phyloP scores from a whole-genome alignment of 2,797 vertebrate genomes.

The Trachops cirrhosus region DNA sequence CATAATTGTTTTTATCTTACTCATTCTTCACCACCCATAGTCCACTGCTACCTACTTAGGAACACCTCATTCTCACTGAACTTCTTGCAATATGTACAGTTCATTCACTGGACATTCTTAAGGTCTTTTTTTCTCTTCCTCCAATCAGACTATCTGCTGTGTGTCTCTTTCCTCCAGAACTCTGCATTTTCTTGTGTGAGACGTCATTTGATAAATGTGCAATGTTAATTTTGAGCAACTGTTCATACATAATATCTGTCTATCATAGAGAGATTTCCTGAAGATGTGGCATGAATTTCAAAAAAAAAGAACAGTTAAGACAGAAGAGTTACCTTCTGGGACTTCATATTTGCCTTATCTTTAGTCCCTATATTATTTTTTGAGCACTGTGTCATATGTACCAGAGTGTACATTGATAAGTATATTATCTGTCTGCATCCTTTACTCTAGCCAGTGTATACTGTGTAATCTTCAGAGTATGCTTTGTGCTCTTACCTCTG shows the following conservation, averaged over 20 bases:
- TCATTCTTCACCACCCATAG: neutral
- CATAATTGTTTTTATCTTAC: neutral
- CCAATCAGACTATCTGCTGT: neutral
- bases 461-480: neutral
- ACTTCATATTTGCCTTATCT: neutral
- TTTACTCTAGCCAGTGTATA: neutral
- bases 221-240: neutral
- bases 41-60: neutral
- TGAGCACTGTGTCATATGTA: neutral
- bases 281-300: neutral
- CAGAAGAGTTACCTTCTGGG: neutral
- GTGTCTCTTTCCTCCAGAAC: neutral
- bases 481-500: neutral
- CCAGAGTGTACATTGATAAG: neutral
- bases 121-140: neutral
- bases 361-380: neutral
- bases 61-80: neutral
- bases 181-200: neutral
- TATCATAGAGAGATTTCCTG: neutral
- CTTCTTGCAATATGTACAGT: neutral
- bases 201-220: neutral
- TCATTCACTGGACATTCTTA: neutral
- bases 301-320: neutral
- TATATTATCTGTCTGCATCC: neutral
- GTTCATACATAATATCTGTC: neutral